Percentiles rank a stretch among this genome's conserved stretches.
Evolutionary conservation across 1,140 invertebrate genomes (phyloP).

Genomic region (Hypsibius dujardini): DNA sequence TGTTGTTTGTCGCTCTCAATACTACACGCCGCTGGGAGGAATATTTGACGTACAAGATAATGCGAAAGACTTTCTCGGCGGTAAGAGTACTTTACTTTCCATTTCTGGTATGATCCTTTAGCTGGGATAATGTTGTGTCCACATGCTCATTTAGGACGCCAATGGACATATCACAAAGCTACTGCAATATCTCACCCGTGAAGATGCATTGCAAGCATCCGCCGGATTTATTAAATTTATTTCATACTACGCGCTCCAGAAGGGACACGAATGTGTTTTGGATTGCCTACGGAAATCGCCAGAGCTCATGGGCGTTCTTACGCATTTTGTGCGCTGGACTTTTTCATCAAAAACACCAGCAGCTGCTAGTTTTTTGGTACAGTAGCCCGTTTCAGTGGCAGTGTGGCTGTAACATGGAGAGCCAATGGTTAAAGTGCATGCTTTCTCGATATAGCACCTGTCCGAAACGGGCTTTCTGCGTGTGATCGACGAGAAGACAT

Average conservation of each 20-base stretch:
- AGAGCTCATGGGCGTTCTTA: background rate
- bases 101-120: background rate
- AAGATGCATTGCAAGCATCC: background rate
- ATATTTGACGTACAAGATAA: background rate
- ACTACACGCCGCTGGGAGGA: background rate
- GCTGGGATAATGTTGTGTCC: background rate
- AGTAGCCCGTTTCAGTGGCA: background rate
- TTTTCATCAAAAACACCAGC: constrained; percentile 1
- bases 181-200: background rate
- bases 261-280: background rate
- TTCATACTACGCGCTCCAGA: background rate
- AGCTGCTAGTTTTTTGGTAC: background rate
- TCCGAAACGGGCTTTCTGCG: background rate
- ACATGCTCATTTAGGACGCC: background rate
- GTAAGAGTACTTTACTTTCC: background rate
- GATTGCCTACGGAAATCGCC: background rate
- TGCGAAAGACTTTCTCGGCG: background rate
- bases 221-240: background rate
- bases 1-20: background rate
- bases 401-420: background rate
- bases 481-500: constrained; percentile 34
- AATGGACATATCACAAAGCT: background rate
- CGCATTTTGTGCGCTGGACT: background rate
- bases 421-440: background rate
- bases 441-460: background rate